Evolutionary conservation across 2,797 vertebrate species (phyloP).

Genomic region (Phalloptychus januarius): DNA sequence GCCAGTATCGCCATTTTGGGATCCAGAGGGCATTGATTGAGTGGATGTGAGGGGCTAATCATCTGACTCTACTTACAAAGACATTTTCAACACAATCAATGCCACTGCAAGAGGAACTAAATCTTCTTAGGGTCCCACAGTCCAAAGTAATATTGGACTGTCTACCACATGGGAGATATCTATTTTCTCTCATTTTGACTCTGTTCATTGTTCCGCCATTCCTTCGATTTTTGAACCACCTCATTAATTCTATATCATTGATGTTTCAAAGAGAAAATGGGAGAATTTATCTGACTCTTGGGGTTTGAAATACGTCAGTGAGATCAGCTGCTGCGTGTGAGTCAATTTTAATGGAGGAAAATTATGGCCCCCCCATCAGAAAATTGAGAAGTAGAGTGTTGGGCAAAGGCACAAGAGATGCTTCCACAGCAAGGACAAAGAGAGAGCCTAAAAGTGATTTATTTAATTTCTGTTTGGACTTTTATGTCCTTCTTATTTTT

Average conservation of each 20-base stretch:
- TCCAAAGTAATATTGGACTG: slow-evolving; percentile 40
- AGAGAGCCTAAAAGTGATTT: slow-evolving; percentile 50
- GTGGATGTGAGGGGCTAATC: slow-evolving; percentile 60
- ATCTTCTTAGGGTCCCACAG: slow-evolving; percentile 53
- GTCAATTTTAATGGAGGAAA: slow-evolving; percentile 57
- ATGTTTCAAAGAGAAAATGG: slow-evolving; percentile 48
- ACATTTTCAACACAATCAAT: slow-evolving; percentile 76
- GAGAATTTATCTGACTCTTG: slow-evolving; percentile 51
- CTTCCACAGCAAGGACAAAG: slow-evolving; percentile 40
- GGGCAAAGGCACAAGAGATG: slow-evolving; percentile 39
- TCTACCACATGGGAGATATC: slow-evolving; percentile 41
- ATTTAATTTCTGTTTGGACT: slow-evolving; percentile 42
- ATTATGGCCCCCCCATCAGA: slow-evolving; percentile 45
- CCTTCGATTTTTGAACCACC: slow-evolving; percentile 58
- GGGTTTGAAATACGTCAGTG: slow-evolving; percentile 49
- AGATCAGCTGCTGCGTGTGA: slow-evolving; percentile 43
- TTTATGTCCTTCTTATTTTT: slow-evolving; percentile 39
- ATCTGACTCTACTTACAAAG: slow-evolving; percentile 65
- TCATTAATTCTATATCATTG: slow-evolving; percentile 61
- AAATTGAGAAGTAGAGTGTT: slow-evolving; percentile 49
- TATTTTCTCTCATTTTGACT: slow-evolving; percentile 55
- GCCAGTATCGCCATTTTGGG: slow-evolving; percentile 62
- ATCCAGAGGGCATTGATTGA: slow-evolving; percentile 64
- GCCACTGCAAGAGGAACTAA: slow-evolving; percentile 64
- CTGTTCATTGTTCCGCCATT: slow-evolving; percentile 21